These are phyloP conservation scores for Zaprionus vittiger DNA, from an alignment of 1,140 invertebrate genomes.

Conservation along the genomic window DNA sequence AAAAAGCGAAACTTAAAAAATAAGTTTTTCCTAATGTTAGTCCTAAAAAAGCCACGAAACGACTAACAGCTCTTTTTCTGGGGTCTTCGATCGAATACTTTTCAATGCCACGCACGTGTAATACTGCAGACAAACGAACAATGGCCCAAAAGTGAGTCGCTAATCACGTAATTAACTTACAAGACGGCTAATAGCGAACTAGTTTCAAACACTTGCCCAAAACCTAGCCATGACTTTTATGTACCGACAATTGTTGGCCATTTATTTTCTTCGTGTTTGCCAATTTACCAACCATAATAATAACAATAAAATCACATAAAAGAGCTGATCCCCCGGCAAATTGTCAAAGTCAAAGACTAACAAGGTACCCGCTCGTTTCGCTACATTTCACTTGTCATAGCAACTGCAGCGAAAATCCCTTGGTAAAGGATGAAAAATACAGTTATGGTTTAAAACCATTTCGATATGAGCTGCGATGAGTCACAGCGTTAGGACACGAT, in stretches of 20 bases:
- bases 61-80: slow-evolving; percentile 26
- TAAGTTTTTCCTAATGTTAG: slow-evolving; percentile 19
- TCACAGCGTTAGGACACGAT: too few species aligned
- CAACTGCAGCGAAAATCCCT: neutral
- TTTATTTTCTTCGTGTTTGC: neutral
- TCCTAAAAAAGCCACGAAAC: neutral
- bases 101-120: slow-evolving; percentile 66
- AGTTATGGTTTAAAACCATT: too few species aligned
- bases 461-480: too few species aligned
- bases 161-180: slow-evolving; percentile 51
- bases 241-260: slow-evolving; percentile 1
- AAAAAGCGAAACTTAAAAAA: slow-evolving; percentile 26
- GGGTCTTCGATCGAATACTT: slow-evolving; percentile 15
- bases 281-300: too few species aligned
- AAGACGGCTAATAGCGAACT: slow-evolving; percentile 57
- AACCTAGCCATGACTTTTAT: slow-evolving; percentile 26
- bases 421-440: slow-evolving; percentile 32
- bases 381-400: neutral
- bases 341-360: too few species aligned
- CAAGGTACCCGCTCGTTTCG: too few species aligned
- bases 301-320: too few species aligned
- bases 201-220: slow-evolving; percentile 39
- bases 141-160: slow-evolving; percentile 28
- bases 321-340: too few species aligned
- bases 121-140: slow-evolving; percentile 44